phyloP scores from a whole-genome alignment of 2,888 invertebrate genomes.

The Pheosia tremula region DNA sequence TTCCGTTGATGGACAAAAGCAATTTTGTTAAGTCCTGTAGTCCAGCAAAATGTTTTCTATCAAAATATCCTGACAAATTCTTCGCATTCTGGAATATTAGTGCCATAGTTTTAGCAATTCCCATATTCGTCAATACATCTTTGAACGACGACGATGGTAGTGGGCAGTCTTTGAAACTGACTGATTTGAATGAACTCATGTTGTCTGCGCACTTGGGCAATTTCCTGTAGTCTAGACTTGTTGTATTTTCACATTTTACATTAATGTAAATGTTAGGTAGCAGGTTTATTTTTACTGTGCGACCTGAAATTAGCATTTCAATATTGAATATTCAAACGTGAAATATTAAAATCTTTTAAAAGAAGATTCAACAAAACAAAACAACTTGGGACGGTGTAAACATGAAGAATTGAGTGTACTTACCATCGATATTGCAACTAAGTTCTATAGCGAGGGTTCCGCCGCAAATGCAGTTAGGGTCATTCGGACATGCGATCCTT shows the following conservation, averaged over 20 bases:
- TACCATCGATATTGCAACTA: slow-evolving; percentile 79
- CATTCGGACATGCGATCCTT: slow-evolving; percentile 69
- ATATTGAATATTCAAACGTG: slow-evolving; percentile 6
- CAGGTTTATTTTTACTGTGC: slow-evolving; percentile 69
- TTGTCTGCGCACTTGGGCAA: slow-evolving; percentile 77
- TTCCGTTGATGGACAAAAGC: slow-evolving; percentile 85
- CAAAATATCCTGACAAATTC: slow-evolving; percentile 82
- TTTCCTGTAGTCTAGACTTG: slow-evolving; percentile 70
- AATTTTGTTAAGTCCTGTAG: slow-evolving; percentile 82
- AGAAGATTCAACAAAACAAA: no score
- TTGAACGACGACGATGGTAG: slow-evolving; percentile 79
- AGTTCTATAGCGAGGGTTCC: slow-evolving; percentile 76
- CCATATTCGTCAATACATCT: slow-evolving; percentile 73
- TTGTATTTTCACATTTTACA: slow-evolving; percentile 72
- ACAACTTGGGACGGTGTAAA: background rate
- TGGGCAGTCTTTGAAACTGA: slow-evolving; percentile 83
- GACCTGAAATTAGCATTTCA: slow-evolving; percentile 59
- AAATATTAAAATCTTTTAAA: no score
- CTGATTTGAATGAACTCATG: slow-evolving; percentile 69
- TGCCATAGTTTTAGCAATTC: slow-evolving; percentile 78
- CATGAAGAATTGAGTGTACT: slow-evolving; percentile 60
- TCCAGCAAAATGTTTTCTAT: slow-evolving; percentile 84
- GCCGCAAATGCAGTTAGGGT: slow-evolving; percentile 80
- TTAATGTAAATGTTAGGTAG: slow-evolving; percentile 73
- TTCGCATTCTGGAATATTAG: slow-evolving; percentile 82